phyloP scores from a whole-genome alignment of 2,113 vertebrate species.

The Acanthisitta chloris region DNA sequence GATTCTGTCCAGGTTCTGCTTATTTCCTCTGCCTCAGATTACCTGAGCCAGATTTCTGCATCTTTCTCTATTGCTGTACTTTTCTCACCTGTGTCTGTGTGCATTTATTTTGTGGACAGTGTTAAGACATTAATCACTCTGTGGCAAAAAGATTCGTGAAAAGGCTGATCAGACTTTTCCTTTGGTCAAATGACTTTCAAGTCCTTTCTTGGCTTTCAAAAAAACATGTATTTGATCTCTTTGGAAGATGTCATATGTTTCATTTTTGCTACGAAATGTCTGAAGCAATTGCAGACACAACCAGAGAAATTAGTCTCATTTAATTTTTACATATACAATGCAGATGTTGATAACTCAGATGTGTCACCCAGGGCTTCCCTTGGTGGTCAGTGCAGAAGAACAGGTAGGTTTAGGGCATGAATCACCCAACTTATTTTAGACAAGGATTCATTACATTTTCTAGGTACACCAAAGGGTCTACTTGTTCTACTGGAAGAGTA shows the following conservation, averaged over 20 bases:
- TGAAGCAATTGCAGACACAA: background rate
- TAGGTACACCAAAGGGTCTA: background rate
- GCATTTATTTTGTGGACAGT: background rate
- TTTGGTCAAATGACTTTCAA: background rate
- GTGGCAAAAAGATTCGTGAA: background rate
- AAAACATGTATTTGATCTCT: background rate
- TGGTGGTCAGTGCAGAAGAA: slow-evolving; percentile 14
- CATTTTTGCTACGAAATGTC: background rate
- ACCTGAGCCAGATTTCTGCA: background rate
- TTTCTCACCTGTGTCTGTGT: background rate
- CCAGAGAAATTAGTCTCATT: background rate
- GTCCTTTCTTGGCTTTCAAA: background rate
- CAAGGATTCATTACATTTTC: slow-evolving; percentile 16
- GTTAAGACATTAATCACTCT: background rate
- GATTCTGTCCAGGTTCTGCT: background rate
- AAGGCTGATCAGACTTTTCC: background rate
- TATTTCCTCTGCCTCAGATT: background rate
- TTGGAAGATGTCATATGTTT: background rate
- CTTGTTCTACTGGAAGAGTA: slow-evolving; percentile 1
- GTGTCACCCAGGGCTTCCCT: slow-evolving; percentile 10
- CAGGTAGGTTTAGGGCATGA: slow-evolving; percentile 10
- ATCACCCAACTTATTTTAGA: slow-evolving; percentile 15
- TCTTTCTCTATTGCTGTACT: background rate
- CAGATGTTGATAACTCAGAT: background rate
- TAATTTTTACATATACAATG: background rate